Evolutionary conservation across 2,797 vertebrate species (phyloP).

Genomic region (Triplophysa yarkandensis): DNA sequence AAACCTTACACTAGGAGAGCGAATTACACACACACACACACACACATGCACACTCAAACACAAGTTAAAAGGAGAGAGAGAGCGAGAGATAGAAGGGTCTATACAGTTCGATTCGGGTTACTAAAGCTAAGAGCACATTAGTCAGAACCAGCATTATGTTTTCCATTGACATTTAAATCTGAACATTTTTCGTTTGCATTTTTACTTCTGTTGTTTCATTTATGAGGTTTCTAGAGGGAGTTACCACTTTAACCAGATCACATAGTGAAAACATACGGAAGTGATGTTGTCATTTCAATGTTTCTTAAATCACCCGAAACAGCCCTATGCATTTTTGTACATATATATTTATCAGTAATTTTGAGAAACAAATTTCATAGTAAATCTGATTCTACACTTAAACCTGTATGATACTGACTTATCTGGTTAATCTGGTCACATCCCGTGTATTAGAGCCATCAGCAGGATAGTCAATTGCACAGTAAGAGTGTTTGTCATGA

Average conservation of each 20-base stretch:
- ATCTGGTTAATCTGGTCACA: constrained; percentile 63
- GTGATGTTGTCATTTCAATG: constrained; percentile 47
- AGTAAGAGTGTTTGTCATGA: constrained; percentile 61
- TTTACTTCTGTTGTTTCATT: constrained; percentile 48
- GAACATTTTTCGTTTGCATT: constrained; percentile 37
- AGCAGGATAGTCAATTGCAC: constrained; percentile 57
- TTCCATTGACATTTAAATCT: constrained; percentile 40
- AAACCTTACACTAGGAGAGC: constrained; percentile 34
- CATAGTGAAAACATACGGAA: constrained; percentile 34
- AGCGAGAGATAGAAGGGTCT: constrained; percentile 33
- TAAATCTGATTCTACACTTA: constrained; percentile 58
- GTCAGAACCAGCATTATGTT: constrained; percentile 37
- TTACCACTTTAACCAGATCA: constrained; percentile 59
- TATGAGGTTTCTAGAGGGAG: constrained; percentile 49
- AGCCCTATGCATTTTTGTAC: constrained; percentile 66
- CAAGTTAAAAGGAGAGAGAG: background rate
- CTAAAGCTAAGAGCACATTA: constrained; percentile 36
- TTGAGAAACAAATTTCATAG: constrained; percentile 59
- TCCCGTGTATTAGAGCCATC: constrained; percentile 54
- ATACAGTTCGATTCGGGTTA: constrained; percentile 30
- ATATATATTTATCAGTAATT: constrained; percentile 58
- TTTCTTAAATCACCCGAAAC: constrained; percentile 54
- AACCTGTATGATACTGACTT: constrained; percentile 52
- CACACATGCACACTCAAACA: background rate
- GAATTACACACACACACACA: constrained; percentile 23